phyloP scores from a whole-genome alignment of 2,113 vertebrate genomes.

The Amphiprion ocellaris region DNA sequence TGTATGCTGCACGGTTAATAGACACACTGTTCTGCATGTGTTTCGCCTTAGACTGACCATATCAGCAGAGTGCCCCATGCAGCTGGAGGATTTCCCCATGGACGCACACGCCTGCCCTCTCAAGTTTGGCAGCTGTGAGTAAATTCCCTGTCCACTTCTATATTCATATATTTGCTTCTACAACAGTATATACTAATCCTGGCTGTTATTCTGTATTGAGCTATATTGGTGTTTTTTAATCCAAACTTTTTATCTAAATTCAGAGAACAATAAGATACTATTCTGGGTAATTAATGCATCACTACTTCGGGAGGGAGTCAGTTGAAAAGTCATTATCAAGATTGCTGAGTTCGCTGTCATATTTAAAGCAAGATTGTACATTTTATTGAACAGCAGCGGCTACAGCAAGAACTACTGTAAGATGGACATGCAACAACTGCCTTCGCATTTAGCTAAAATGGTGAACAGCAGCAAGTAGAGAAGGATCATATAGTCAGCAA shows the following conservation, averaged over 20 bases:
- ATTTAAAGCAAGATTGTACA: background rate
- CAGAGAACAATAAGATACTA: constrained; percentile 16
- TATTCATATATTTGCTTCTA: background rate
- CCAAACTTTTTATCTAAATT: constrained; percentile 8
- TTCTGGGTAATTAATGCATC: constrained; percentile 15
- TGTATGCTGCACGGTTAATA: background rate
- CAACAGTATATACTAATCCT: constrained; percentile 8
- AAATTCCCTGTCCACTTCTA: background rate
- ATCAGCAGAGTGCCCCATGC: constrained; percentile 95
- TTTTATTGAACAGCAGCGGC: too few species aligned
- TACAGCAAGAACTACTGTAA: too few species aligned
- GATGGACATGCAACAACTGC: too few species aligned
- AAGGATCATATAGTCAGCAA: too few species aligned
- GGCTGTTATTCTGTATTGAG: constrained; percentile 6
- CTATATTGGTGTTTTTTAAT: background rate
- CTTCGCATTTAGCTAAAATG: too few species aligned
- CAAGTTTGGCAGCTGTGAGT: constrained; percentile 96
- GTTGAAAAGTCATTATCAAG: constrained; percentile 11
- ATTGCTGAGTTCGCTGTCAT: constrained; percentile 5
- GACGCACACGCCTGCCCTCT: constrained; percentile 94
- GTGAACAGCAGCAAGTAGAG: too few species aligned
- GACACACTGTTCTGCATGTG: background rate
- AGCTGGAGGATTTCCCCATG: constrained; percentile 97
- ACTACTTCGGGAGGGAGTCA: too few species aligned
- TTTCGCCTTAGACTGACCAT: constrained; percentile 89